phyloP scores from a whole-genome alignment of 2,888 invertebrate genomes.

The Pardosa pseudoannulata region DNA sequence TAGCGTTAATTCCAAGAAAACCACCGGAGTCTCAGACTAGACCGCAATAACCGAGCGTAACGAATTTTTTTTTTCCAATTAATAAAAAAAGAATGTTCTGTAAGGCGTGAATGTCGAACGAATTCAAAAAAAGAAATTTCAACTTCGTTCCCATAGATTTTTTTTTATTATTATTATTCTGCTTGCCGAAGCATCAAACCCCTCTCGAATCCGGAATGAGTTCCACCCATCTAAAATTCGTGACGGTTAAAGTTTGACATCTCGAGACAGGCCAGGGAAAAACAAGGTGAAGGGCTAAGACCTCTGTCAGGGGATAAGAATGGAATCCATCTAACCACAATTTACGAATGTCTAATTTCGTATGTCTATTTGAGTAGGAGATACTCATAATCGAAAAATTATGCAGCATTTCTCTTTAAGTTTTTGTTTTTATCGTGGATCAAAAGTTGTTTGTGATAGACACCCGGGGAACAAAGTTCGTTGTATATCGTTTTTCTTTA shows the following conservation, averaged over 20 bases:
- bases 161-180: background rate
- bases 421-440: too few species aligned
- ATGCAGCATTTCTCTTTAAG: too few species aligned
- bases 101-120: background rate
- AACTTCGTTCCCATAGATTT: background rate
- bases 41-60: background rate
- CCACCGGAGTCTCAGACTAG: background rate
- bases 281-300: background rate
- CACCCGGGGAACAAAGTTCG: too few species aligned
- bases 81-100: background rate
- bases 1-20: background rate
- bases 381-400: too few species aligned
- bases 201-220: background rate
- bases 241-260: background rate
- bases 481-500: too few species aligned
- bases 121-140: background rate
- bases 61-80: constrained; percentile 2
- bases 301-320: background rate
- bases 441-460: too few species aligned
- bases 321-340: background rate
- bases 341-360: background rate
- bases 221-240: background rate
- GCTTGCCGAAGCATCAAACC: too few species aligned
- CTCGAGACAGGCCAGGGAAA: background rate
- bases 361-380: too few species aligned